Evolutionary conservation across 1,140 invertebrate species (phyloP).

Genomic region (Atta colombica): DNA sequence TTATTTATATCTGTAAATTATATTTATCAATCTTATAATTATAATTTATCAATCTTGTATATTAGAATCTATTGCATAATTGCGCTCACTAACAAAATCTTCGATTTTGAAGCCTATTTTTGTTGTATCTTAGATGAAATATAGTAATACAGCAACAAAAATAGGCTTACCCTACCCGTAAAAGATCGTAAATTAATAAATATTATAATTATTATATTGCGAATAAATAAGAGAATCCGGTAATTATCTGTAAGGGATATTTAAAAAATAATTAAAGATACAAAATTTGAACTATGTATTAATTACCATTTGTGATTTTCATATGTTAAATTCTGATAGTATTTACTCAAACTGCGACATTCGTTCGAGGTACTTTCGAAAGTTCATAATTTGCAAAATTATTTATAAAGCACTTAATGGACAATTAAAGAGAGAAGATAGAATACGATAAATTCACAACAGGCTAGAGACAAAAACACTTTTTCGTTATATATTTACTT

Average conservation of each 20-base stretch:
- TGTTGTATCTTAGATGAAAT: background rate
- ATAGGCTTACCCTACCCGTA: background rate
- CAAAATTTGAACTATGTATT: conserved; percentile 37
- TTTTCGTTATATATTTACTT: conserved; percentile 48
- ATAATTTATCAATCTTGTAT: background rate
- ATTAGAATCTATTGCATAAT: background rate
- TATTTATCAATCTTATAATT: background rate
- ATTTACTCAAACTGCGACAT: conserved; percentile 32
- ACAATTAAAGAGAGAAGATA: conserved; percentile 5
- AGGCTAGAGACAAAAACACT: conserved; percentile 23
- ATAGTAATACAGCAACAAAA: too few species aligned
- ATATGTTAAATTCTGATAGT: conserved; percentile 11
- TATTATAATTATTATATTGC: conserved; percentile 16
- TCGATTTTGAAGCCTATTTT: background rate
- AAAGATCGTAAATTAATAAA: background rate
- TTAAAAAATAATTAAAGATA: conserved; percentile 39
- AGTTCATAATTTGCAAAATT: conserved; percentile 25
- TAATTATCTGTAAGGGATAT: conserved; percentile 16
- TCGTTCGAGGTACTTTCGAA: background rate
- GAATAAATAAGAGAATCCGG: background rate
- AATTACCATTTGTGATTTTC: conserved; percentile 31
- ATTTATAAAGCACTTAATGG: conserved; percentile 11
- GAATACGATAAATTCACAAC: conserved; percentile 8
- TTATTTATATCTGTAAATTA: conserved; percentile 16
- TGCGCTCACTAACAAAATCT: background rate